Conservation (phyloP, 2,113 vertebrate genomes). For the Dendrocopos noguchii region DNA sequence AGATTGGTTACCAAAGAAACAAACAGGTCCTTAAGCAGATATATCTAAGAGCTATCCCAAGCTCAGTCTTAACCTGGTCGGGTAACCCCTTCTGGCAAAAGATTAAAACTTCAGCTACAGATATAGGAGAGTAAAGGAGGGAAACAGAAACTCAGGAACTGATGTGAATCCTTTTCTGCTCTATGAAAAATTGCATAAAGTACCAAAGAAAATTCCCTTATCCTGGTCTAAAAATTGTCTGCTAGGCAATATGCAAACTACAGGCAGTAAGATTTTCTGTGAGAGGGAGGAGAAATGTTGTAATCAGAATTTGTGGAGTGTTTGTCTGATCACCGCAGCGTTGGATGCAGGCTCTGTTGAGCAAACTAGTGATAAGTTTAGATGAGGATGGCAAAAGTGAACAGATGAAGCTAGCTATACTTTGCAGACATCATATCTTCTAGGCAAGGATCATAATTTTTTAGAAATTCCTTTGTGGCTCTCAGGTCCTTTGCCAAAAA, state of each 20-base stretch:
- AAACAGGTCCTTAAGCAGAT: conserved; percentile 48
- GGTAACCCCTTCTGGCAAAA: conserved; percentile 4
- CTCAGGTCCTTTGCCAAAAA: neutral
- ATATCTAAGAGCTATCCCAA: neutral
- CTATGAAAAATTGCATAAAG: neutral
- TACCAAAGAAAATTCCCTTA: neutral
- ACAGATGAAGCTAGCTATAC: neutral
- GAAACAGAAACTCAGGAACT: neutral
- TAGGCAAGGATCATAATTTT: neutral
- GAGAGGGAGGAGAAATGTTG: neutral
- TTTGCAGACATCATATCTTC: neutral
- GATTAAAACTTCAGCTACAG: neutral
- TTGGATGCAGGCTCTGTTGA: neutral
- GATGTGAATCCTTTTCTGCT: neutral
- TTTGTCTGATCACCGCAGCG: neutral
- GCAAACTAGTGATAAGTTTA: neutral
- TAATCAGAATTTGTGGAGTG: neutral
- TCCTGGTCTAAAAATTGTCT: neutral
- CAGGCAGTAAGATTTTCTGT: neutral
- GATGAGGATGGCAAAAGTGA: neutral
- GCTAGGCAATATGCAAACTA: neutral
- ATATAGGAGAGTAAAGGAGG: neutral
- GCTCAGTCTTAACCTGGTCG: conserved; percentile 27
- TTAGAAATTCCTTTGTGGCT: neutral
- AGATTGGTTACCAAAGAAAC: conserved; percentile 65